Conservation (phyloP, 2,888 invertebrate species). For the Linnaemya vulpina region DNA sequence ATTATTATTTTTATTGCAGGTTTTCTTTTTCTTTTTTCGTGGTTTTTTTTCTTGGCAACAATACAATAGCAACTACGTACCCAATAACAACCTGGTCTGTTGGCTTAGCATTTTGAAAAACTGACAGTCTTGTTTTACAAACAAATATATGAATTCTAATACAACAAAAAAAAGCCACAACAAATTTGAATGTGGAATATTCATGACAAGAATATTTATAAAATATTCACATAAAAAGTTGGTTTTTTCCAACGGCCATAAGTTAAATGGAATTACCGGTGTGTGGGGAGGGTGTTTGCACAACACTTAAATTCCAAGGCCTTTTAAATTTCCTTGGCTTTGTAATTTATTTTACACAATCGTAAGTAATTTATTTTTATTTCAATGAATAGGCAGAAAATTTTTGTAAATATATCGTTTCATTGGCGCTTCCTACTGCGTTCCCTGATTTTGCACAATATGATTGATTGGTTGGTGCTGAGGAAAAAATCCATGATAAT, state of each 20-base stretch:
- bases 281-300: not conserved
- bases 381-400: not conserved
- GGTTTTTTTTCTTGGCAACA: conserved; percentile 46
- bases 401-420: not conserved
- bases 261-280: conserved; percentile 28
- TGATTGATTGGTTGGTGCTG: not conserved
- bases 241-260: conserved; percentile 18
- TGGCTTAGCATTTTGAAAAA: not conserved
- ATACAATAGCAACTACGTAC: not conserved
- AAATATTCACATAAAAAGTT: conserved; percentile 5
- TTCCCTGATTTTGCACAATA: not conserved
- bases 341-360: not conserved
- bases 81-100: conserved; percentile 16
- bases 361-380: not conserved
- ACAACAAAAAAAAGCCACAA: not conserved
- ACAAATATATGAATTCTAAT: not conserved
- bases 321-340: not conserved
- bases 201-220: conserved; percentile 27
- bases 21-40: conserved; percentile 19
- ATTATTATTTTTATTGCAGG: conserved; percentile 6
- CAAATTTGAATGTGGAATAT: conserved; percentile 26
- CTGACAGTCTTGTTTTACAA: not conserved
- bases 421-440: not conserved
- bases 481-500: not conserved
- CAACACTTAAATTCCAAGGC: not conserved